Base-by-base conservation (phyloP, 2,113 vertebrate genomes). In the Cryptotis parvus region DNA sequence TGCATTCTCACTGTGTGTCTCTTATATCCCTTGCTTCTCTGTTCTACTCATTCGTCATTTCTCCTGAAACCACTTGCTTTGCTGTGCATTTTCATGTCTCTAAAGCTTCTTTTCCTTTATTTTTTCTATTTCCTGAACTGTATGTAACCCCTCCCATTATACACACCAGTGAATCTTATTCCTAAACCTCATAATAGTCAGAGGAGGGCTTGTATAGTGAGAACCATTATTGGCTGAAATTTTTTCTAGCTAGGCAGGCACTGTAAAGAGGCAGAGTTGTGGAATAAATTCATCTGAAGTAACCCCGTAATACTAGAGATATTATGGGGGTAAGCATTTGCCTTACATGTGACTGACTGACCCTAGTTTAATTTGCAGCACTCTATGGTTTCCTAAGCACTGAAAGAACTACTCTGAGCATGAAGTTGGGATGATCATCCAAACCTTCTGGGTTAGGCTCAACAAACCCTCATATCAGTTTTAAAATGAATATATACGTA, bases 241-340 rank as follows among this genome's bases (percentile, higher is more conserved):
- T 72, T 73, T n/a, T 78, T 89, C 78, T 91, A 63, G 9, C 16
- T 65, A 91, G 37, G 49, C 24, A 35, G 45, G 18, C 16, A 35
- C 72, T 29, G 3, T 6, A 11, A 81, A 77, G 16, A 87, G 74
- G 16, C 35, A 84, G 27, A 92, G 74, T 63, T 74, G 11, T 78
- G n/a, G 33, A 91, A 89, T 89, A 87, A 82, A 87, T 39, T 80
- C 16, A 76, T 68, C 37, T 39, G 24, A 76, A 6, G 49, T 75
- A 89, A 87, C 6, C 33, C 22, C 61, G 55, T 58, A 20, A 6
- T 24, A 58, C 18, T 58, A 58, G 55, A 58, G 22, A 58, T 20
- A 58, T 20, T 24, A 58, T 20, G 24, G 55, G 7, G 55, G 55
- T 20, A 58, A 58, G 20, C 22, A 24, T 22, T 58, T 58, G 5